Evolutionary conservation across 2,113 vertebrate genomes (phyloP).

Genomic region (Plecotus auritus): DNA sequence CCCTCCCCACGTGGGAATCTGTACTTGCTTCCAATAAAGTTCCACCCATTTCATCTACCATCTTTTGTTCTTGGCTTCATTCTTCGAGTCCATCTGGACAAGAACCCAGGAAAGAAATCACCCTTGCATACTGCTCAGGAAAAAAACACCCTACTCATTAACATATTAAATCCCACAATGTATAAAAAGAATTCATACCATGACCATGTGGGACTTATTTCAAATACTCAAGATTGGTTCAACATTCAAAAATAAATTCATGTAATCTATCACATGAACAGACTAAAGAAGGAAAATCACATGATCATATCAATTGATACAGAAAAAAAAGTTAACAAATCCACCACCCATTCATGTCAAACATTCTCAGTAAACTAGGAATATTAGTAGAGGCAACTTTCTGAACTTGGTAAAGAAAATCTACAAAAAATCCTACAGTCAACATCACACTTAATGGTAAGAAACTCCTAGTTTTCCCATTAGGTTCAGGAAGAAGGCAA

Average conservation of each 20-base stretch:
- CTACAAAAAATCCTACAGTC: neutral
- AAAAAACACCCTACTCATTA: neutral
- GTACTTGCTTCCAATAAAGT: too few species aligned
- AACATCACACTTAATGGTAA: neutral
- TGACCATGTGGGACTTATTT: neutral
- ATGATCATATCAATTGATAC: neutral
- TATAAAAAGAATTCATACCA: neutral
- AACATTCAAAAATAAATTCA: neutral
- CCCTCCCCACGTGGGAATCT: too few species aligned
- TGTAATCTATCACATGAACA: neutral
- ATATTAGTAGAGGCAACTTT: neutral
- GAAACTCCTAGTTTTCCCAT: neutral
- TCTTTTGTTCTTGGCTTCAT: too few species aligned
- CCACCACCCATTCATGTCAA: neutral
- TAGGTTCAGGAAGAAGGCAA: neutral
- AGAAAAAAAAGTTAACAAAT: neutral
- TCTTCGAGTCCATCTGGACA: too few species aligned
- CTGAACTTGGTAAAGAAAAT: neutral
- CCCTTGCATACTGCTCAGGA: too few species aligned
- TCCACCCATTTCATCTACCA: too few species aligned
- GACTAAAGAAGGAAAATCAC: neutral
- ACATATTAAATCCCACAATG: neutral
- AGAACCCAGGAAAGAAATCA: too few species aligned
- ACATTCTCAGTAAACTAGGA: neutral
- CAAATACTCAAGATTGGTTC: neutral